phyloP scores from a whole-genome alignment of 2,888 invertebrate species.

The Megalurothrips usitatus region DNA sequence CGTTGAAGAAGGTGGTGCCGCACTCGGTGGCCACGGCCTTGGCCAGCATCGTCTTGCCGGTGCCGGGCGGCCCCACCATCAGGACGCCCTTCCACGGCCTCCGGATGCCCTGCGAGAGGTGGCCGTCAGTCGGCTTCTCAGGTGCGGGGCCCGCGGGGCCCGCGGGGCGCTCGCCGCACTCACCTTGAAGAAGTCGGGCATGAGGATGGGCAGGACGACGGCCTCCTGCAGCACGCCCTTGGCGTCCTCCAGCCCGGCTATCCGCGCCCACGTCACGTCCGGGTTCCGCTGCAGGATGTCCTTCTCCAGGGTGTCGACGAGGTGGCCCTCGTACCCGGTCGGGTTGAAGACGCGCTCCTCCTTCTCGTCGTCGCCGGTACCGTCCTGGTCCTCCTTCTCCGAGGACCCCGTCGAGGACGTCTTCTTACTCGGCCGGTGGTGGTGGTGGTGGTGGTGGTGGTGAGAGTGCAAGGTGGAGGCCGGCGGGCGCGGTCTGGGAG shows the following conservation, averaged over 20 bases:
- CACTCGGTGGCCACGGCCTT: slow-evolving; percentile 88
- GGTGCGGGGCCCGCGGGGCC: too few relatives aligned
- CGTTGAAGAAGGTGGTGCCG: slow-evolving; percentile 81
- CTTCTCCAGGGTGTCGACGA: slow-evolving; percentile 77
- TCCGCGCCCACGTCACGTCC: slow-evolving; percentile 74
- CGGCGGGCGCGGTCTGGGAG: background rate
- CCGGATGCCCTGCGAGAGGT: slow-evolving; percentile 59
- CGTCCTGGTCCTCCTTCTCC: slow-evolving; percentile 34
- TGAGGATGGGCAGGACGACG: slow-evolving; percentile 77
- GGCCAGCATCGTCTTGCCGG: slow-evolving; percentile 76
- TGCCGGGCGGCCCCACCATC: slow-evolving; percentile 66
- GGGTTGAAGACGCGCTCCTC: slow-evolving; percentile 55
- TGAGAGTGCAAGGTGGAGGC: background rate
- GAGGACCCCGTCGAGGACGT: slow-evolving; percentile 18
- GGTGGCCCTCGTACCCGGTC: slow-evolving; percentile 66
- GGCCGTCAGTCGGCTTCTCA: too few relatives aligned
- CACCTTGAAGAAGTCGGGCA: slow-evolving; percentile 84
- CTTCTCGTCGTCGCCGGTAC: slow-evolving; percentile 38
- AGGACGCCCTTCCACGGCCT: slow-evolving; percentile 75
- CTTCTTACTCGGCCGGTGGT: slow-evolving; percentile 27
- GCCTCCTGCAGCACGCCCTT: slow-evolving; percentile 78
- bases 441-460: slow-evolving; percentile 25
- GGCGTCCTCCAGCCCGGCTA: slow-evolving; percentile 68
- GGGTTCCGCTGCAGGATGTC: slow-evolving; percentile 80
- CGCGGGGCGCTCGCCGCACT: slow-evolving; percentile 18